phyloP scores from a whole-genome alignment of 2,797 vertebrate species.

The Notoglanidium macrostoma region DNA sequence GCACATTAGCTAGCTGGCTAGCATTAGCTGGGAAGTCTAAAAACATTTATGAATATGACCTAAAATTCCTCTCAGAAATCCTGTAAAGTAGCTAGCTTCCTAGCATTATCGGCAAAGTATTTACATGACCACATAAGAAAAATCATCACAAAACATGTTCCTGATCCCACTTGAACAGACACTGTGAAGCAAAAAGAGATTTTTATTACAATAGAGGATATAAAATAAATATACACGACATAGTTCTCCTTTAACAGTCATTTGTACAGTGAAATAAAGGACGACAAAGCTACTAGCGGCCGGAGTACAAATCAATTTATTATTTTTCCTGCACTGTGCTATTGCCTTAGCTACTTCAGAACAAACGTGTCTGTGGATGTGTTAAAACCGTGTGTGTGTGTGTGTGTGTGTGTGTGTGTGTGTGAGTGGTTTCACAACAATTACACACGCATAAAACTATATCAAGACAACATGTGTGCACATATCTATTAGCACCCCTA shows the following conservation, averaged over 20 bases:
- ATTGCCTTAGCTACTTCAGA: slow-evolving; percentile 58
- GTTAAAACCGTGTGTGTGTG: not conserved
- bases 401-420: slow-evolving; percentile 1
- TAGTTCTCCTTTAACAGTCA: slow-evolving; percentile 88
- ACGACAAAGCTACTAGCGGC: slow-evolving; percentile 77
- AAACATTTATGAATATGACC: not conserved
- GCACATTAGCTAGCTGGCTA: not conserved
- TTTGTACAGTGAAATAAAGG: slow-evolving; percentile 80
- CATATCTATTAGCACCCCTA: slow-evolving; percentile 4
- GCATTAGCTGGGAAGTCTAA: not conserved
- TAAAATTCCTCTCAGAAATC: not conserved
- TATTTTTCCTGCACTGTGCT: slow-evolving; percentile 62
- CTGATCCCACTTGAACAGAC: not conserved
- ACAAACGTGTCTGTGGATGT: not conserved
- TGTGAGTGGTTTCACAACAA: not conserved
- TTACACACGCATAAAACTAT: not conserved
- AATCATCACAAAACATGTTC: not conserved
- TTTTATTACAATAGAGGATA: slow-evolving; percentile 94
- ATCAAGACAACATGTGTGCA: not conserved
- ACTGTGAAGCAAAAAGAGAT: slow-evolving; percentile 78
- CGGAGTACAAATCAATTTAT: slow-evolving; percentile 69
- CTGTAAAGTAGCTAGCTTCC: not conserved
- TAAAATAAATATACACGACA: slow-evolving; percentile 90
- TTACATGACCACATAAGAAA: not conserved
- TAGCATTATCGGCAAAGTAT: not conserved